These are phyloP conservation scores for Eucera pruinosa DNA, from an alignment of 2,888 invertebrate species.

Conservation along the genomic window DNA sequence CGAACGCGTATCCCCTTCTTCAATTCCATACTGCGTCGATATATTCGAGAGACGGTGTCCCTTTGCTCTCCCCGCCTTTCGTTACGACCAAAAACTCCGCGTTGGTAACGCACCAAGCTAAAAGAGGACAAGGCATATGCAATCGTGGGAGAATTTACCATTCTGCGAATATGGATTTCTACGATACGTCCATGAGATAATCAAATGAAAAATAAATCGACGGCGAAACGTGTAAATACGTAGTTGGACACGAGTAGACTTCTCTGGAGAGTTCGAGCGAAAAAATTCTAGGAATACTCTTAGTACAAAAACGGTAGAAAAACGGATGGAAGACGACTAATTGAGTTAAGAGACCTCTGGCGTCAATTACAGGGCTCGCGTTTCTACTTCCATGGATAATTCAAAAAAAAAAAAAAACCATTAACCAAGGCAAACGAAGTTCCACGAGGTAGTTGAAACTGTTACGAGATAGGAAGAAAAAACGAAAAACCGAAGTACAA, in stretches of 20 bases:
- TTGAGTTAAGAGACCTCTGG: slow-evolving; percentile 25
- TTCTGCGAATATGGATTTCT: not conserved
- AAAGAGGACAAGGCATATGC: not conserved
- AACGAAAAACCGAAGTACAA: not conserved
- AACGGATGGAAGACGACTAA: slow-evolving; percentile 21
- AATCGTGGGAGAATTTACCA: slow-evolving; percentile 10
- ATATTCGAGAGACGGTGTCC: not conserved
- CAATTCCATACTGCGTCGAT: slow-evolving; percentile 1
- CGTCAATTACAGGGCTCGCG: slow-evolving; percentile 11
- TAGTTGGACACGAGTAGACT: not conserved
- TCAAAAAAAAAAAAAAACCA: not conserved
- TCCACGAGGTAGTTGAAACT: not conserved
- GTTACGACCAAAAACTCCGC: slow-evolving; percentile 1
- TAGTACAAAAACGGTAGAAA: not conserved
- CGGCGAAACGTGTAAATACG: not conserved
- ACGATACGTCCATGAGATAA: slow-evolving; percentile 14
- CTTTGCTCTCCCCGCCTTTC: not conserved
- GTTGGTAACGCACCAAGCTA: slow-evolving; percentile 7
- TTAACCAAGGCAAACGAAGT: not conserved
- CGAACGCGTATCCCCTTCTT: slow-evolving; percentile 44
- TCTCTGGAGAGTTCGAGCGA: not conserved
- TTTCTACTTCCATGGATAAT: slow-evolving; percentile 23
- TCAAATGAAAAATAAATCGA: slow-evolving; percentile 9
- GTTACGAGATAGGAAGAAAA: not conserved
- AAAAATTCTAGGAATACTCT: slow-evolving; percentile 25